These are phyloP conservation scores for Lasiurus borealis DNA, from an alignment of 2,113 vertebrate genomes.

Conservation along the genomic window DNA sequence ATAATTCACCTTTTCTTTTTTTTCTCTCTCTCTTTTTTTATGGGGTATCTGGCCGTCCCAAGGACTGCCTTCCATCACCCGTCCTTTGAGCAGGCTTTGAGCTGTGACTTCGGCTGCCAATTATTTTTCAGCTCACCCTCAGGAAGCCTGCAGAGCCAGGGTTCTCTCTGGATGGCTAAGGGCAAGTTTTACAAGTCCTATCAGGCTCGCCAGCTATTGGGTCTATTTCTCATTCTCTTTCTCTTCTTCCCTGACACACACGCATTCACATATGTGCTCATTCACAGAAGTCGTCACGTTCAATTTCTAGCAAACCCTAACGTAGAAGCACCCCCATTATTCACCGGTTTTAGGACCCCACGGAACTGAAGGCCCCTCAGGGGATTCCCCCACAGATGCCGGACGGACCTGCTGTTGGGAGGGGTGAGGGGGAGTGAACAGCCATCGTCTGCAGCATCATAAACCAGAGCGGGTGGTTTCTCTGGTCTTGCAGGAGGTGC, in stretches of 20 bases:
- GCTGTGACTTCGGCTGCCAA: not conserved
- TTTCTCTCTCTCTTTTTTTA: too few species aligned
- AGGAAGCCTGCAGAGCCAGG: not conserved
- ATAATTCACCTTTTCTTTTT: not conserved
- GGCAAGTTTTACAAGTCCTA: not conserved
- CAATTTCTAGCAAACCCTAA: not conserved
- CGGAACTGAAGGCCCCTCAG: not conserved
- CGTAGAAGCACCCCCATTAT: not conserved
- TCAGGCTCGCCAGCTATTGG: not conserved
- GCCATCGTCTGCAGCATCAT: not conserved
- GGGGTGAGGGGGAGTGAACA: too few species aligned
- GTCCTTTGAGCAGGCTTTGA: not conserved
- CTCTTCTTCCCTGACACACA: not conserved
- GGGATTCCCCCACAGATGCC: not conserved
- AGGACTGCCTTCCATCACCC: not conserved
- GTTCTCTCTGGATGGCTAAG: not conserved
- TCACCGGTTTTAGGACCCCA: not conserved
- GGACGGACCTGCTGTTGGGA: not conserved
- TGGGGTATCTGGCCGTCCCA: not conserved
- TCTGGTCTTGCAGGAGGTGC: not conserved
- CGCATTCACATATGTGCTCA: not conserved
- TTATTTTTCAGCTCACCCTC: not conserved
- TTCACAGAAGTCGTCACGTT: not conserved
- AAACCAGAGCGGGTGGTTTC: not conserved
- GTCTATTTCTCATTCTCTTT: not conserved